Percentiles rank a stretch among this genome's conserved stretches.
Evolutionary conservation across 1,140 invertebrate genomes (phyloP).

Genomic region (Brachionus calyciflorus): DNA sequence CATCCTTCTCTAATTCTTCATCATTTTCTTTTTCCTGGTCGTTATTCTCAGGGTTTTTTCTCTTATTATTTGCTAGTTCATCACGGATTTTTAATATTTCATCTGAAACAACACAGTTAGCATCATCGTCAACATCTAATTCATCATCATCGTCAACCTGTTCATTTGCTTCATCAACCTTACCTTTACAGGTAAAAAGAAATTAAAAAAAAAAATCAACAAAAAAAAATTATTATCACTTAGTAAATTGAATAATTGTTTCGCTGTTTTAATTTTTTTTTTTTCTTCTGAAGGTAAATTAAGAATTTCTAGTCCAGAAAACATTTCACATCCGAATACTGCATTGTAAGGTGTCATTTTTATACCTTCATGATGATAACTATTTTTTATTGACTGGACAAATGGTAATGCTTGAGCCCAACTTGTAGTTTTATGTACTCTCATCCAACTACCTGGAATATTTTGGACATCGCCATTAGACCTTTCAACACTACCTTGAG

Average conservation of each 20-base stretch:
- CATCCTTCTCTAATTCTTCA: neutral
- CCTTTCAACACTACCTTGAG: neutral
- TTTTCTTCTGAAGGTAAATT: neutral
- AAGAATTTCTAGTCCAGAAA: neutral
- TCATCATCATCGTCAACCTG: neutral
- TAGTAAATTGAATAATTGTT: neutral
- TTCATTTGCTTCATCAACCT: neutral
- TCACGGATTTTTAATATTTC: neutral
- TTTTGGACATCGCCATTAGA: neutral
- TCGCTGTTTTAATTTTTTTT: neutral
- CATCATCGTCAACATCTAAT: neutral
- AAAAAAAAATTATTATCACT: neutral
- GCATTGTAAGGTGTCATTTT: neutral
- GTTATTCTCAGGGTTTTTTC: neutral
- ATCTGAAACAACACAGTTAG: neutral
- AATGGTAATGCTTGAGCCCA: too few relatives aligned
- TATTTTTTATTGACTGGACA: too few relatives aligned
- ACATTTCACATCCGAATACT: conserved; percentile 3
- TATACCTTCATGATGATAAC: neutral
- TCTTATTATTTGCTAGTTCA: neutral
- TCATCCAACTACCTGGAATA: neutral
- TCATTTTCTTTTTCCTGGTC: too few relatives aligned
- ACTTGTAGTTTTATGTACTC: neutral
- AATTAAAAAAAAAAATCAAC: neutral
- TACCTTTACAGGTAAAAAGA: neutral